Conservation (phyloP, 2,797 vertebrate species). For the Xenops minutus region DNA sequence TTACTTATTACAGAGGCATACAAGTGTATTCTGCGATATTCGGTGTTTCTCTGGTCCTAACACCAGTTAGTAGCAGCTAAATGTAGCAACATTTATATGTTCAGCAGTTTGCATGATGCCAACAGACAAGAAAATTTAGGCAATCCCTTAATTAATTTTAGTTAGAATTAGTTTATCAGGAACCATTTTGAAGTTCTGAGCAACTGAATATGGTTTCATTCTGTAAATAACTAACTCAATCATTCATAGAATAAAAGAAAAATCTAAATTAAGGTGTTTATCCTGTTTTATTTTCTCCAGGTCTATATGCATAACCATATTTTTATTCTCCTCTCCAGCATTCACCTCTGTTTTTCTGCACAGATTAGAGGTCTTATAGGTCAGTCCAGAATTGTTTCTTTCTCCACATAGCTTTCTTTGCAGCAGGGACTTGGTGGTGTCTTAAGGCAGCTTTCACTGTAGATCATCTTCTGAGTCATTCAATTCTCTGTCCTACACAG, state of each 20-base stretch:
- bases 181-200: neutral
- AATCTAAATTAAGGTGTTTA: neutral
- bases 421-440: neutral
- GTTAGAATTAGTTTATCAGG: neutral
- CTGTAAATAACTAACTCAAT: neutral
- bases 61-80: neutral
- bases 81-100: neutral
- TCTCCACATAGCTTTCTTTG: neutral
- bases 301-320: neutral
- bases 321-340: neutral
- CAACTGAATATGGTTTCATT: neutral
- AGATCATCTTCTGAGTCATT: conserved; percentile 15
- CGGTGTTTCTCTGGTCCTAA: neutral
- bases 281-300: neutral
- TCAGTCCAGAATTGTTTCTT: neutral
- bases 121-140: neutral
- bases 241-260: neutral
- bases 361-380: neutral
- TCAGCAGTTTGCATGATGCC: neutral
- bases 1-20: neutral
- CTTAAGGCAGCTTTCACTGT: neutral
- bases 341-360: neutral
- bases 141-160: neutral
- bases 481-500: neutral
- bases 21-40: neutral